Evolutionary conservation across 2,797 vertebrate genomes (phyloP).

Genomic region (Lithobates pipiens): DNA sequence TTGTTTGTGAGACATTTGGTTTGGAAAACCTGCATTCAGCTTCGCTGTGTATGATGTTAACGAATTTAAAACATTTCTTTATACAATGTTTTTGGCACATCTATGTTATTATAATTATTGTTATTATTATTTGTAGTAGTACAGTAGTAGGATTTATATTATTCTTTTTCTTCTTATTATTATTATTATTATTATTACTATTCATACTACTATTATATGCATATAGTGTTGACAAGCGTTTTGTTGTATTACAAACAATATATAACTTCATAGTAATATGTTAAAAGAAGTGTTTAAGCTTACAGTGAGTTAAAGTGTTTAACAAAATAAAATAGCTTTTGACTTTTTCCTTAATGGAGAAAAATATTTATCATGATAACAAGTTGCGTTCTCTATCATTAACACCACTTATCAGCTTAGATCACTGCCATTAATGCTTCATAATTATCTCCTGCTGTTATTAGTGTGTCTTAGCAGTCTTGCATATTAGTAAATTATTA

Average conservation of each 20-base stretch:
- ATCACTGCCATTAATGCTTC: conserved; percentile 56
- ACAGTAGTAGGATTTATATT: too few species aligned
- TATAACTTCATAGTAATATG: not conserved
- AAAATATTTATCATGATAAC: conserved; percentile 59
- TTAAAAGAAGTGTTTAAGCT: conserved; percentile 17
- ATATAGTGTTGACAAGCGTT: not conserved
- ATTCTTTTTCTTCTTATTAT: not conserved
- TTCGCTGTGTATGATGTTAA: too few species aligned
- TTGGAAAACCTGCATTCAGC: too few species aligned
- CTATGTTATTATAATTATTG: too few species aligned
- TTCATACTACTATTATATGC: conserved; percentile 3
- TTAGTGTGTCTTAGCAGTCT: conserved; percentile 49
- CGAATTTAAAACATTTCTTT: too few species aligned
- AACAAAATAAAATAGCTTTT: conserved; percentile 56
- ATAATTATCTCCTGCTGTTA: conserved; percentile 58
- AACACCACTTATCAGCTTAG: conserved; percentile 51
- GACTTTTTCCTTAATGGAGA: conserved; percentile 46
- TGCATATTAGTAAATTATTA: conserved; percentile 49
- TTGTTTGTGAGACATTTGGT: too few species aligned
- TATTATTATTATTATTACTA: not conserved
- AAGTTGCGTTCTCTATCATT: conserved; percentile 57
- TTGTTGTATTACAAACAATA: conserved; percentile 12
- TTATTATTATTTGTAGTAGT: too few species aligned
- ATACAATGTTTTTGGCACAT: too few species aligned
- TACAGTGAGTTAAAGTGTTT: conserved; percentile 44